Evolutionary conservation across 2,797 vertebrate species (phyloP).

Genomic region (Rhinogobio ventralis): DNA sequence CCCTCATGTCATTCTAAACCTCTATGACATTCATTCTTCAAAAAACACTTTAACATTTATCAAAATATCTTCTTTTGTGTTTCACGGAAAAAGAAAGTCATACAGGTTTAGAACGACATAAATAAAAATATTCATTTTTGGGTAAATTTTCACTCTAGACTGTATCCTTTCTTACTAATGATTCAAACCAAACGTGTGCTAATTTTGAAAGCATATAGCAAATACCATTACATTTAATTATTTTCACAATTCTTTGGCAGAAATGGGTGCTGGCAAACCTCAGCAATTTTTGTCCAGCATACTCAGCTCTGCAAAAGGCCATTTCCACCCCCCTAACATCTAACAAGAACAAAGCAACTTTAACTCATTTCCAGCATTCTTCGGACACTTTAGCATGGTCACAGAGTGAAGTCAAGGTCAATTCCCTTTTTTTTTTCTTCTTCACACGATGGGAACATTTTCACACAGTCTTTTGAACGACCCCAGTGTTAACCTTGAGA

Average conservation of each 20-base stretch:
- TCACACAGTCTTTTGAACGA: slow-evolving; percentile 56
- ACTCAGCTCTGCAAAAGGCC: slow-evolving; percentile 69
- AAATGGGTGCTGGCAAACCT: slow-evolving; percentile 69
- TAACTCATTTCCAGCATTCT: slow-evolving; percentile 80
- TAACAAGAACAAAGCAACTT: slow-evolving; percentile 80
- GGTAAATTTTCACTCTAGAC: background rate
- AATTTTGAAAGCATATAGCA: slow-evolving; percentile 12
- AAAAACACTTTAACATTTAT: background rate
- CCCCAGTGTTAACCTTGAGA: slow-evolving; percentile 36
- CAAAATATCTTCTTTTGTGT: background rate
- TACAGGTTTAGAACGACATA: background rate
- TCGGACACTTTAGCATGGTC: slow-evolving; percentile 75
- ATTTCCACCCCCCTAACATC: slow-evolving; percentile 68
- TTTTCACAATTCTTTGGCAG: slow-evolving; percentile 57
- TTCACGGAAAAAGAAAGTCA: background rate
- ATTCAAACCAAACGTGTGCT: background rate
- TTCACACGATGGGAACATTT: slow-evolving; percentile 64
- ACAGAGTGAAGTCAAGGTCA: slow-evolving; percentile 82
- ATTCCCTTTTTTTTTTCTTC: slow-evolving; percentile 71
- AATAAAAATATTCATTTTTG: background rate
- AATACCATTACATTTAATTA: slow-evolving; percentile 19
- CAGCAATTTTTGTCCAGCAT: slow-evolving; percentile 68
- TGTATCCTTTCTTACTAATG: background rate
- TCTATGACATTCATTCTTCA: background rate
- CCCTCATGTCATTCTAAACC: background rate